Evolutionary conservation across 2,797 vertebrate species (phyloP).

Genomic region (Phoeniculus purpureus): DNA sequence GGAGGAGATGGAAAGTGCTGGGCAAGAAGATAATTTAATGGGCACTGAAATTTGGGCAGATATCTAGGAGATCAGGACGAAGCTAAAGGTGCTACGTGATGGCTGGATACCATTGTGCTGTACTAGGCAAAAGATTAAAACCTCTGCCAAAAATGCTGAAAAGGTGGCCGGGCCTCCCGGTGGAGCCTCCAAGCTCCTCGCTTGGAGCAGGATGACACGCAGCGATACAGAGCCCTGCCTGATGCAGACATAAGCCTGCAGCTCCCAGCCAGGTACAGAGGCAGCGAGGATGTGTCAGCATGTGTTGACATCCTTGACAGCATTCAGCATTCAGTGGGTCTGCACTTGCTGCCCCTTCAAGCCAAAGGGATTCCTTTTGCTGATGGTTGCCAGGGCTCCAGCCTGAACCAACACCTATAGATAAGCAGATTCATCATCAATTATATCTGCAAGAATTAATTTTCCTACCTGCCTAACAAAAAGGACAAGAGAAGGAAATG

Average conservation of each 20-base stretch:
- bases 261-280: not conserved
- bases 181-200: not conserved
- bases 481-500: not conserved
- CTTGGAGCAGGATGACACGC: accelerated
- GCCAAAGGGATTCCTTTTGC: not conserved
- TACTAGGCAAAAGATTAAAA: not conserved
- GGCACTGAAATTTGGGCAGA: not conserved
- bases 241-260: not conserved
- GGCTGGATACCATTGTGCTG: accelerated
- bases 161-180: not conserved
- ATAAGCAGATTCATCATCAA: not conserved
- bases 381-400: not conserved
- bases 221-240: not conserved
- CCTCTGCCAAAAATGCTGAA: not conserved
- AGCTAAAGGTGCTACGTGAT: not conserved
- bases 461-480: not conserved
- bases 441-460: not conserved
- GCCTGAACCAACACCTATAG: not conserved
- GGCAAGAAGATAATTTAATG: not conserved
- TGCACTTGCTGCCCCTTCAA: not conserved
- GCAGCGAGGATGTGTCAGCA: accelerated
- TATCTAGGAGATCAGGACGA: not conserved
- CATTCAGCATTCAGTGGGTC: accelerated
- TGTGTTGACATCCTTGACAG: not conserved
- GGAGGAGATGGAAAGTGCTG: not conserved